A percentile compares a stretch with the other conserved stretches of the same genome.
Evolutionary conservation across 2,888 invertebrate genomes (phyloP).

Genomic region (Agrochola lychnidis): DNA sequence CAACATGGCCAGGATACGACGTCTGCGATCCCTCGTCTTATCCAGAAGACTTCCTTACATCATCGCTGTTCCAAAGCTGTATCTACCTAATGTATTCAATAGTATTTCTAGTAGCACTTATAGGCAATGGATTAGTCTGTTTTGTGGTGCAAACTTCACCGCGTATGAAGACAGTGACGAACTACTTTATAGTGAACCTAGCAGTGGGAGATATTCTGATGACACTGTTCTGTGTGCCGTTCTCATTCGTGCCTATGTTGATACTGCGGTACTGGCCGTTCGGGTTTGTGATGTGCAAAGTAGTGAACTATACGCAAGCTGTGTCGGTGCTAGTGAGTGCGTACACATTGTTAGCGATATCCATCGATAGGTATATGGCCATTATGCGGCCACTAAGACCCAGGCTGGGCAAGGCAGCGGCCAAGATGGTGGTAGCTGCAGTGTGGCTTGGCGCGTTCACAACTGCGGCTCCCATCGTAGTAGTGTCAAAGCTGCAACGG

Average conservation of each 20-base stretch:
- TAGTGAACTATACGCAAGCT: constrained; percentile 95
- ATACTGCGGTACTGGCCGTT: constrained; percentile 97
- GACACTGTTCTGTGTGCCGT: constrained; percentile 97
- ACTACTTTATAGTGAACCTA: constrained; percentile 97
- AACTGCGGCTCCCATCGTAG: constrained; percentile 95
- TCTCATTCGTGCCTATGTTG: constrained; percentile 95
- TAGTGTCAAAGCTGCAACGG: constrained; percentile 93
- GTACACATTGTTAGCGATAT: constrained; percentile 97
- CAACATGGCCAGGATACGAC: constrained; percentile 76
- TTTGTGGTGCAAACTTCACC: constrained; percentile 96
- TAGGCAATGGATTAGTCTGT: constrained; percentile 95
- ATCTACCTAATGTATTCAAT: constrained; percentile 93
- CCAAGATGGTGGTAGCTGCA: constrained; percentile 92
- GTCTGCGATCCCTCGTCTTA: constrained; percentile 72
- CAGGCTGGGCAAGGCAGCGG: constrained; percentile 93
- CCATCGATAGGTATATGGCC: constrained; percentile 96
- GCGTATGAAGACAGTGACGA: constrained; percentile 97
- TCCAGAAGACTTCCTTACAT: constrained; percentile 79
- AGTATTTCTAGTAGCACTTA: constrained; percentile 93
- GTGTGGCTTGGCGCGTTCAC: constrained; percentile 95
- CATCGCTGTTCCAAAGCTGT: constrained; percentile 91
- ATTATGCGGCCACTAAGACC: constrained; percentile 97
- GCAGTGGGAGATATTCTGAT: constrained; percentile 97
- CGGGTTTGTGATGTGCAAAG: constrained; percentile 94
- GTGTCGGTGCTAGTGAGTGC: constrained; percentile 96